Evolutionary conservation across 2,888 invertebrate genomes (phyloP), one percentile per base, ranked within the genome.

Genomic region (Cylindroiulus punctatus): DNA sequence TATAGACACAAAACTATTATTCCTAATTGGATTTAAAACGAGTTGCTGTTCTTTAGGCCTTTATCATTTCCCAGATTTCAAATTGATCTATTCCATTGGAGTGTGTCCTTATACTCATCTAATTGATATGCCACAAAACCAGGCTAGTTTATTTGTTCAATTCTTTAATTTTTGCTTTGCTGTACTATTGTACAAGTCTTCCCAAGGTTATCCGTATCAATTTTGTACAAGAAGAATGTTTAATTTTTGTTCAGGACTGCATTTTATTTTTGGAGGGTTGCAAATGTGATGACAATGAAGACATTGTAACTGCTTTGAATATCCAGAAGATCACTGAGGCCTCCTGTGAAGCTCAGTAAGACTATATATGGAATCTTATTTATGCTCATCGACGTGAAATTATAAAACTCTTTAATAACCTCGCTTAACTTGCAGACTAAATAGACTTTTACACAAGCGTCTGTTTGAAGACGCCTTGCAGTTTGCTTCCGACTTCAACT

Each of bases 191-290:
- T n/a, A 76, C 36, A n/a, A n/a, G 81, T 81, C 22, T 8, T 22
- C 19, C 19, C 19, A 14, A 26, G 10, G 76, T 76, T 22, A 10
- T 14, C 17, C 76, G 10, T 76, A 32, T 8, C 81, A 8, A 81
- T 81, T 32, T 12, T 81, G 19, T 10, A 17, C 36, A 8, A 5
- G 1, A n/a, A n/a, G 5, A 52, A 52, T 5, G n/a, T n/a, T 17
- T 14, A 1, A 22, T 19, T 42, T 83, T 83, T n/a, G n/a, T n/a
- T n/a, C 22, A 83, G 83, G 83, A 83, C 44, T 42, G 26, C 19
- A 83, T 83, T 83, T 83, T 83, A 26, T 83, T 83, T 40, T 44
- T 83, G 83, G 83, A 83, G 26, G 83, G 83, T 22, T 22, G 22
- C 42, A 83, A 40, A 0, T 26, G 26, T 2, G 82, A 19, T 2